Base-by-base conservation (phyloP, 2,888 invertebrate species). In the Parnassius glacialis region DNA sequence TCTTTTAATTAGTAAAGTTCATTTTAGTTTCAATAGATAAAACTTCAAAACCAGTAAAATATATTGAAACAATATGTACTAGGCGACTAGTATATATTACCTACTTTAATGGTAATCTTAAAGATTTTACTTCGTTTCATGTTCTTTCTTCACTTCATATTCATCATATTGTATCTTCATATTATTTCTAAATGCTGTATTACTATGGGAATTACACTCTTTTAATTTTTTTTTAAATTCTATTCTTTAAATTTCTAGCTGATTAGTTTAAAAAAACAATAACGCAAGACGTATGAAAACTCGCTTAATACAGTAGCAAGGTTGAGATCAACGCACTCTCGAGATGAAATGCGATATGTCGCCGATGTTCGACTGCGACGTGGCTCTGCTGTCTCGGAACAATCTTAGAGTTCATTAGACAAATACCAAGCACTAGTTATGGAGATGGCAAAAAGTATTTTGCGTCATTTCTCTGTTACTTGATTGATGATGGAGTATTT, bases 391-490 rank as follows among this genome's bases (percentile, higher is more conserved):
- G 13, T 12, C 48, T 45, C 52, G 41, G 47, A 52, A 55, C 52
- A 48, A 16, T 52, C 59, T 55, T 57, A 52, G 66, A 77, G 81
- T 82, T 84, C 83, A 81, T 81, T 82, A 84, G 75, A 79, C 77
- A 75, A 80, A 78, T 81, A 78, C 79, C 73, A 75, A 74, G 72
- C 75, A 76, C 69, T 72, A 75, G 78, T 81, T 74, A 75, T 76
- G 75, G 70, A 70, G 69, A 67, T 70, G 70, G 80, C 81, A 85
- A 87, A 87, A 87, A 85, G 65, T 74, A 66, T 74, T 83, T 81
- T 83, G 83, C 87, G 84, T 86, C 85, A 87, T 79, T 85, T 83
- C 79, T 75, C 82, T 76, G 74, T 75, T 70, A 73, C 74, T 75
- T 65, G 64, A 69, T 69, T 65, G 78, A 79, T 79, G 78, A 79